Base-by-base conservation (phyloP, 2,797 vertebrate genomes). In the Loriculus beryllinus region DNA sequence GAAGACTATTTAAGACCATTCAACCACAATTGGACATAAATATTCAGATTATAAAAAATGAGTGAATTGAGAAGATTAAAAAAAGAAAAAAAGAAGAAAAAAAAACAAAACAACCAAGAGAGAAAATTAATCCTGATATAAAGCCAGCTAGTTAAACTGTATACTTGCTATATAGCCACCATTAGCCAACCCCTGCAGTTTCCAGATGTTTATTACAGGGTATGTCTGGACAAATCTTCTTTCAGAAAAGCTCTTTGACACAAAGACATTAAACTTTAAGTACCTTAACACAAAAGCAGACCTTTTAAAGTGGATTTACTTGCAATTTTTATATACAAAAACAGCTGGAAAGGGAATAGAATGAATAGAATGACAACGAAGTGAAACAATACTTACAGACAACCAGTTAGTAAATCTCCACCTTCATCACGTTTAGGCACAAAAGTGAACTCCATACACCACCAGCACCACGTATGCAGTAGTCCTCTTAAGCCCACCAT, bases 121-220 rank as follows among this genome's bases (percentile, higher is more conserved):
- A 14, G 16, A 10, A 70, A 82, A 90, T 52, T 62, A 93, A 82
- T 83, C 33, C 45, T 40, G 11, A 75, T 62, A 11, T 71, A 93
- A 94, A 88, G n/a, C 40, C 56, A 76, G 37, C 25, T 78, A 94
- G 59, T 92, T 83, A 88, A 93, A 77, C 56, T 25, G 2, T 48
- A 31, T 49, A 57, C 64, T 65, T 81, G 49, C 77, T 47, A 64
- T 18, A 48, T 0, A 90, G 51, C 59, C 59, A 90, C 59, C 56
- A 86, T 26, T 77, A 87, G 56, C 63, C 56, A 92, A 77, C 45
- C 48, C 87, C 93, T 86, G 70, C 39, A 91, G 69, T 74, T 94
- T 88, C 81, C 76, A 82, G 69, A 92, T 94, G 90, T 96, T 97
- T 94, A 90, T 87, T 96, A 80, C 79, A 96, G 71, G 84, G 83